Conservation (phyloP, 2,797 vertebrate genomes). For the Fratercula arctica region DNA sequence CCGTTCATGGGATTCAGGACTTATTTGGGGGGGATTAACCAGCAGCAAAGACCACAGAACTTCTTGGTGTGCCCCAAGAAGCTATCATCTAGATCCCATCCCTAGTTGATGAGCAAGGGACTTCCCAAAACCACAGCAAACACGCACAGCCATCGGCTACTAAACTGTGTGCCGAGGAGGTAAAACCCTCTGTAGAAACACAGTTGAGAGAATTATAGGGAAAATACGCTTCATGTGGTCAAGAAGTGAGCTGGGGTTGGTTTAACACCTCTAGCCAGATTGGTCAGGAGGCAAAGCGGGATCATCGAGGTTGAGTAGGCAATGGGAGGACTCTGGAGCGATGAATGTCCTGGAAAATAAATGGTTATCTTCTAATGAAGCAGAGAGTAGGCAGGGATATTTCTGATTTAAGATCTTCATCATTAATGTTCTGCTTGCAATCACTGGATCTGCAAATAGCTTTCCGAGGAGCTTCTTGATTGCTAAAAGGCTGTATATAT, state of each 20-base stretch:
- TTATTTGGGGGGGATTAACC: neutral
- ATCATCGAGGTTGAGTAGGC: neutral
- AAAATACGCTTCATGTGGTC: neutral
- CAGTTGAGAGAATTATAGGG: neutral
- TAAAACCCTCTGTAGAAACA: neutral
- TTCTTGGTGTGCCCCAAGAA: neutral
- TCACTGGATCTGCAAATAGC: slow-evolving; percentile 45
- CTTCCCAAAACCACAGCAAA: neutral
- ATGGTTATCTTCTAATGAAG: neutral
- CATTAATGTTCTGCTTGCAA: slow-evolving; percentile 17
- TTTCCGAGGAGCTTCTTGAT: slow-evolving; percentile 13
- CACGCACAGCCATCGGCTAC: fast-evolving
- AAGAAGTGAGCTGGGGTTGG: neutral
- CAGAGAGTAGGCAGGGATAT: neutral
- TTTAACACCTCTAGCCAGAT: neutral
- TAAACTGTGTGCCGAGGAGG: neutral
- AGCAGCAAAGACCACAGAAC: neutral
- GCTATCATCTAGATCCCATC: neutral
- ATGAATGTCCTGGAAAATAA: neutral
- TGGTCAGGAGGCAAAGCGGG: neutral
- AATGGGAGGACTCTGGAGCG: fast-evolving
- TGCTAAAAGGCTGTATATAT: neutral
- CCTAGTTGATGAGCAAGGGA: neutral
- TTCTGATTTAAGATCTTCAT: neutral
- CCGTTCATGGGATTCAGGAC: neutral